Conservation (phyloP, 2,888 invertebrate genomes). For the Brachypterus glaber region DNA sequence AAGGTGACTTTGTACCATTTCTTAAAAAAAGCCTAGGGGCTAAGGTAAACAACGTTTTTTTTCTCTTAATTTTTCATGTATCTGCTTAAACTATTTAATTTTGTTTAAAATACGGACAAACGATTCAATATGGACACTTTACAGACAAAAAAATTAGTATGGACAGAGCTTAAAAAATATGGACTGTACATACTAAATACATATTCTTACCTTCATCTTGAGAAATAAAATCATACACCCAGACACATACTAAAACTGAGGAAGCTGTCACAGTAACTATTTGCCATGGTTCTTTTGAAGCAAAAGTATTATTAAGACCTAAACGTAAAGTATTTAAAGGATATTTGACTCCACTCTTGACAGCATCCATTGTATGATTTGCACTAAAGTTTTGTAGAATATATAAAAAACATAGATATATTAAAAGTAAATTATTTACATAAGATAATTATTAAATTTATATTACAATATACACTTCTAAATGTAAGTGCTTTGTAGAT, state of each 20-base stretch:
- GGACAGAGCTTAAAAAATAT: no score
- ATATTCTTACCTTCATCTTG: slow-evolving; percentile 58
- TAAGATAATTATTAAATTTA: not conserved
- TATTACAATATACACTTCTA: no score
- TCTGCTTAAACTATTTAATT: no score
- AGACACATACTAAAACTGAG: slow-evolving; percentile 59
- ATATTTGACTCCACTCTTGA: slow-evolving; percentile 33
- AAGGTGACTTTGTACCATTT: no score
- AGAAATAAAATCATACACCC: slow-evolving; percentile 63
- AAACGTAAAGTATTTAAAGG: slow-evolving; percentile 45
- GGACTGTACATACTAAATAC: slow-evolving; percentile 10
- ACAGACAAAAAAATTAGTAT: no score
- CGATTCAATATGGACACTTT: no score
- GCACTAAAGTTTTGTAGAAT: no score
- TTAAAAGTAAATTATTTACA: not conserved
- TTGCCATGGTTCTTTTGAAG: slow-evolving; percentile 72
- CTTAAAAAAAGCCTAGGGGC: no score
- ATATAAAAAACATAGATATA: not conserved
- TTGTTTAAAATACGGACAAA: no score
- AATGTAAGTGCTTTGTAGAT: no score
- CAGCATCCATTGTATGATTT: slow-evolving; percentile 29
- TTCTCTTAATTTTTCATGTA: no score
- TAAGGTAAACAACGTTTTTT: no score
- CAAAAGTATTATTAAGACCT: slow-evolving; percentile 40
- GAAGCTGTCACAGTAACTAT: slow-evolving; percentile 68